Evolutionary conservation across 2,797 vertebrate species (phyloP).

Genomic region (Catostomus latipinnis): DNA sequence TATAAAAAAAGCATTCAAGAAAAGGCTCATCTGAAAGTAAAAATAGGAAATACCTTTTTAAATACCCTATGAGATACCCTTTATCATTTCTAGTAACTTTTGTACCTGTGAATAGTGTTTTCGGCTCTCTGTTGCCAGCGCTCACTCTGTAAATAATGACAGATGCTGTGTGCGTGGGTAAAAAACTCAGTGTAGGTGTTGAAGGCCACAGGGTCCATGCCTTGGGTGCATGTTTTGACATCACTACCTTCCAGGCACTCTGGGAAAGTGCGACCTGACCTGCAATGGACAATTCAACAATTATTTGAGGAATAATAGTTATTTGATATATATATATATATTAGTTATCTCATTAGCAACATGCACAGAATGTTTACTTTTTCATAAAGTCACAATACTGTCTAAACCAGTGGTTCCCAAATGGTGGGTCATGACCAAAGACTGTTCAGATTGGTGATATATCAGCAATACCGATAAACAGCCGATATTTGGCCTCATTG

Average conservation of each 20-base stretch:
- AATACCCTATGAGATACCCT: no score
- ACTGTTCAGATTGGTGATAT: no score
- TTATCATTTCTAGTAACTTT: no score
- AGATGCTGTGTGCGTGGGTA: constrained; percentile 84
- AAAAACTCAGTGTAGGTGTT: constrained; percentile 85
- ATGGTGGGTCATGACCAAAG: not conserved
- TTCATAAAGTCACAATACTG: not conserved
- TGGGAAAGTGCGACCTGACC: constrained; percentile 80
- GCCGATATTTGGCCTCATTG: no score
- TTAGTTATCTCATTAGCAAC: not conserved
- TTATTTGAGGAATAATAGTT: not conserved
- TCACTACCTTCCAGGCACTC: constrained; percentile 74
- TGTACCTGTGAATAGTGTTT: constrained; percentile 74
- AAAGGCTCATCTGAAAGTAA: no score
- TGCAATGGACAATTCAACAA: constrained; percentile 49
- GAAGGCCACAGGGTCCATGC: constrained; percentile 83
- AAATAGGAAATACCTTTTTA: no score
- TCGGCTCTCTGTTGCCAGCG: constrained; percentile 79
- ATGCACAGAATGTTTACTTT: not conserved
- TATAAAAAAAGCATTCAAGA: no score
- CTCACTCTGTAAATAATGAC: constrained; percentile 83
- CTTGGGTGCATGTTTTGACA: constrained; percentile 77
- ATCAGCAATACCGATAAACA: no score
- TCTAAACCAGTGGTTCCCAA: not conserved
- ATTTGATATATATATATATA: not conserved